phyloP scores from a whole-genome alignment of 2,113 vertebrate genomes.

The Albula glossodonta region DNA sequence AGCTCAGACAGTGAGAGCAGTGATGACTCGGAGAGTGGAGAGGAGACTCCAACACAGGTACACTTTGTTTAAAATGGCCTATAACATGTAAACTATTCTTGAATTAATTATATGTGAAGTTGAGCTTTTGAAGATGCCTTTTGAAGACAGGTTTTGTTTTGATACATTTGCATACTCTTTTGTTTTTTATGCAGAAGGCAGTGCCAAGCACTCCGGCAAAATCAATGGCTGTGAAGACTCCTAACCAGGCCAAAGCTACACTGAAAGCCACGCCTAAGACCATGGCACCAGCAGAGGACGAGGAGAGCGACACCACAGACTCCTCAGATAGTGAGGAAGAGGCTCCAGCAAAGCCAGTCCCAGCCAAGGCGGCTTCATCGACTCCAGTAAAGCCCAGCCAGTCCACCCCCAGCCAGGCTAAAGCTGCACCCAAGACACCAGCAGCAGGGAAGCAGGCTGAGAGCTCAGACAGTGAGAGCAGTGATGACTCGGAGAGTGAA shows the following conservation, averaged over 20 bases:
- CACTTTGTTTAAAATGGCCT: no score
- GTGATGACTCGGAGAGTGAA: constrained; percentile 20
- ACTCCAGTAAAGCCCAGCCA: constrained; percentile 9
- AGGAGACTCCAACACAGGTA: constrained; percentile 16
- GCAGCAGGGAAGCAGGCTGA: constrained; percentile 14
- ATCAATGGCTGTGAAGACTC: not conserved
- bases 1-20: constrained; percentile 19
- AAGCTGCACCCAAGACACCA: not conserved
- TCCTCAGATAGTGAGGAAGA: constrained; percentile 17
- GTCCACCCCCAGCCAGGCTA: not conserved
- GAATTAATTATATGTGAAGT: no score
- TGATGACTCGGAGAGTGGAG: constrained; percentile 21
- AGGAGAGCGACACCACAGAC: constrained; percentile 18
- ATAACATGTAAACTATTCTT: no score
- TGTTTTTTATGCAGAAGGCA: not conserved
- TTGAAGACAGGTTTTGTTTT: not conserved
- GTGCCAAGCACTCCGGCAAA: not conserved
- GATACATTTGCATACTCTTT: not conserved
- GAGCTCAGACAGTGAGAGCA: constrained; percentile 20
- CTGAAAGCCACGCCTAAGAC: not conserved
- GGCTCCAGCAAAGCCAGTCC: not conserved
- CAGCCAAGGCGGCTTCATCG: not conserved
- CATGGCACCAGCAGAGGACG: not conserved
- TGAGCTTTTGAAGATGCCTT: no score
- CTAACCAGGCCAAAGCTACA: constrained; percentile 2